Base-by-base conservation (phyloP, 2,888 invertebrate genomes). In the Entomobrya proxima region DNA sequence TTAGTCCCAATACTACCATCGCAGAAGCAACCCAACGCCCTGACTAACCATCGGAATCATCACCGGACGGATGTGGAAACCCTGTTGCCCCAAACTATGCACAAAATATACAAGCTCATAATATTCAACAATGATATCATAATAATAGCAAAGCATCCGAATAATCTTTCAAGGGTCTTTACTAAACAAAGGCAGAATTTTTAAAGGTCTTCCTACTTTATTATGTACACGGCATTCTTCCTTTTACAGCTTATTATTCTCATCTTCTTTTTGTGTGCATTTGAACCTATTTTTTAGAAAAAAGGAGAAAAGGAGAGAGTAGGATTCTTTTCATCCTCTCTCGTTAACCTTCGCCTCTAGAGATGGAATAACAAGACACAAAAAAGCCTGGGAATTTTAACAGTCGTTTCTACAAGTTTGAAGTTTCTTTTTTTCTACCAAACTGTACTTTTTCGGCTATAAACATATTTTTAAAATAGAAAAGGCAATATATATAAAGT, bases 281-380 rank as follows among this genome's bases (percentile, higher is more conserved):
- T 18, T 27, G 6, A 55, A 55, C 55, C 11, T 55, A 13, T 55
- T 55, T 55, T 27, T n/a, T n/a, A n/a, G n/a, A 27, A 24, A 74
- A 7, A 44, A 27, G 24, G 5, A 24, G 44, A 55, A 7, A 52
- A 52, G 32, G 18, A 52, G 35, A 75, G 18, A 11, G n/a, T n/a
- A n/a, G 40, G 58, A 37, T 55, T 9, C 72, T n/a, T 55, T 24
- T 6, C 37, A 47, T 58, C 32, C n/a, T 9, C 47, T 50, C 40
- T 61, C 40, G 61, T 74, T 74, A 72, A 81, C 55, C 81, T 81
- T 81, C 27, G 74, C 72, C 74, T 72, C 30, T 44, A 69, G 27
- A 69, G 67, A 27, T 44, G 27, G 40, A 69, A 44, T 69, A 69
- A 69, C 67, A 58, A 77, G 55, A 75, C n/a, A 27, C 9, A 58